Evolutionary conservation across 2,113 vertebrate genomes (phyloP).

Genomic region (Chaetura pelagica): DNA sequence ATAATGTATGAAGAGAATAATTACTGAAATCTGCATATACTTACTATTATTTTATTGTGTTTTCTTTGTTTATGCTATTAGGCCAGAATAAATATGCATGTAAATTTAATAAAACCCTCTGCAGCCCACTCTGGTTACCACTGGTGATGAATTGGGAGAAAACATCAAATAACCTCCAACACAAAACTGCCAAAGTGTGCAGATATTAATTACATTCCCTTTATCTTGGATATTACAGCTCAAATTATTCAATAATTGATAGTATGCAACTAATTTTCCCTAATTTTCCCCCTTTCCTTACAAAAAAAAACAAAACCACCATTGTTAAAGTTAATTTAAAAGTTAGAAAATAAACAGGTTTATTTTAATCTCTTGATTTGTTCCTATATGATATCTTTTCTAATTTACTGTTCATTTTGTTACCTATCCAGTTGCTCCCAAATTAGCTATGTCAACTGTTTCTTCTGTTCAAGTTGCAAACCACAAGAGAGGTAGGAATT

Average conservation of each 20-base stretch:
- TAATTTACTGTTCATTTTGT: conserved; percentile 82
- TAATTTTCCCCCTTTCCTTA: not conserved
- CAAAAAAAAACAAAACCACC: not conserved
- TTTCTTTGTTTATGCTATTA: not conserved
- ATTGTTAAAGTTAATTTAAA: not conserved
- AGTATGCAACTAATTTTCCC: not conserved
- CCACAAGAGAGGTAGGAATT: conserved; percentile 97
- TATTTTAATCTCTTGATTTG: conserved; percentile 56
- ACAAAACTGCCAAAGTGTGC: not conserved
- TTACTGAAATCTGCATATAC: not conserved
- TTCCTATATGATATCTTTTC: conserved; percentile 57
- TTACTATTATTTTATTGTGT: not conserved
- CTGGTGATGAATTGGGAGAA: not conserved
- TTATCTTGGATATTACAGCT: not conserved
- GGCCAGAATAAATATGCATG: not conserved
- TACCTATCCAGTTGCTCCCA: conserved; percentile 90
- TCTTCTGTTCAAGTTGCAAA: conserved; percentile 95
- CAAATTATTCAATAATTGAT: not conserved
- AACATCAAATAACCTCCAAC: not conserved
- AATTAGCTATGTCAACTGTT: conserved; percentile 93
- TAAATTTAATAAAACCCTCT: not conserved
- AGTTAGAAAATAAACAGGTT: conserved; percentile 12
- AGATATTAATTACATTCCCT: not conserved
- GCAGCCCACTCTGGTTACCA: not conserved
- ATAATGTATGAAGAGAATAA: not conserved